These are phyloP conservation scores for Rhinoraja longicauda DNA, from an alignment of 2,797 vertebrate genomes.

Conservation along the genomic window DNA sequence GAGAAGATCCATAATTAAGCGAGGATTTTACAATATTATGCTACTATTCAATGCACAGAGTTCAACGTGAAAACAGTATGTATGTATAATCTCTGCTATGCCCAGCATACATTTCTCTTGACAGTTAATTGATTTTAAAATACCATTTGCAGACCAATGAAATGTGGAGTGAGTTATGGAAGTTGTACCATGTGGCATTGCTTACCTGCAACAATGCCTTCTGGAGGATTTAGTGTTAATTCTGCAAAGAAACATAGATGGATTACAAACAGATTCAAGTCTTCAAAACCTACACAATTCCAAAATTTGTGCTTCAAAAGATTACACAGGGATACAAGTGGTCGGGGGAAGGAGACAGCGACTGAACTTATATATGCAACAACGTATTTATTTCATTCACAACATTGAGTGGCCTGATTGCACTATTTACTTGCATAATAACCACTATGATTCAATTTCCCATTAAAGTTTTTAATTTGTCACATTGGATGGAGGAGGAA, in stretches of 20 bases:
- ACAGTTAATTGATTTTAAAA: neutral
- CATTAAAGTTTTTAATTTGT: neutral
- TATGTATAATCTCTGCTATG: neutral
- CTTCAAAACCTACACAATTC: neutral
- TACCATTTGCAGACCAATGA: neutral
- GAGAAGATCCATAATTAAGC: neutral
- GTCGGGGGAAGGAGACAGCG: no score
- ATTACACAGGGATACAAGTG: no score
- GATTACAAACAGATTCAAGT: neutral
- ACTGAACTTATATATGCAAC: no score
- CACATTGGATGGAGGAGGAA: neutral
- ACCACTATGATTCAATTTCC: neutral
- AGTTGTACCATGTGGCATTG: constrained; percentile 22
- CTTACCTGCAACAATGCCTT: constrained; percentile 96
- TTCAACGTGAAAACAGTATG: neutral
- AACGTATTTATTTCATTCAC: no score
- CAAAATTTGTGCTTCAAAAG: neutral
- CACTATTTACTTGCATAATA: no score
- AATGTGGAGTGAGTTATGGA: neutral
- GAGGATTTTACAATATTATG: neutral
- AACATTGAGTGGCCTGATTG: no score
- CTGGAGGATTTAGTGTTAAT: constrained; percentile 89
- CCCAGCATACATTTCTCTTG: neutral
- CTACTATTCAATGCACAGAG: neutral
- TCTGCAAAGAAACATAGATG: constrained; percentile 56